These are phyloP conservation scores for Miichthys miiuy DNA, from an alignment of 2,797 vertebrate genomes.

Conservation along the genomic window DNA sequence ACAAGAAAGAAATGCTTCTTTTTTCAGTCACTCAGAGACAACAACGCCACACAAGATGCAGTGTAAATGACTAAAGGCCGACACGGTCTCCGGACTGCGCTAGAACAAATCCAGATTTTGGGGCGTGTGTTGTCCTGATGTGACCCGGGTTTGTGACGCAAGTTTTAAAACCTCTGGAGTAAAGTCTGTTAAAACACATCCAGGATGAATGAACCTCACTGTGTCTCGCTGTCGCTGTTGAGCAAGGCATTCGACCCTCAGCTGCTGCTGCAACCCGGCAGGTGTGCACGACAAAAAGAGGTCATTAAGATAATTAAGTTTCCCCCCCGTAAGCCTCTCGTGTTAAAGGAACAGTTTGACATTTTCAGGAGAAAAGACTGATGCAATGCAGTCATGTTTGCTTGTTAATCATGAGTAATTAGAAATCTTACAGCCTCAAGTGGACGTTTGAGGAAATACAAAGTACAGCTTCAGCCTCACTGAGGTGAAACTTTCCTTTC, in stretches of 20 bases:
- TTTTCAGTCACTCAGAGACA: constrained; percentile 12
- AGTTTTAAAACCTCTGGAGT: not conserved
- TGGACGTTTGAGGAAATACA: too few relatives aligned
- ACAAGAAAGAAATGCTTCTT: constrained; percentile 23
- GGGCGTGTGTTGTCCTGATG: constrained; percentile 12
- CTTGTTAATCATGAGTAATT: not conserved
- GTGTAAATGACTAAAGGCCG: not conserved
- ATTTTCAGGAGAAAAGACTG: not conserved
- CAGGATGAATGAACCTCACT: not conserved
- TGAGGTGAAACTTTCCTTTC: not conserved
- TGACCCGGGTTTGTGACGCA: constrained; percentile 3
- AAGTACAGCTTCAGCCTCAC: too few relatives aligned
- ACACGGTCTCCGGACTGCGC: not conserved
- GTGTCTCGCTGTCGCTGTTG: too few relatives aligned
- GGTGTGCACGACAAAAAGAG: not conserved
- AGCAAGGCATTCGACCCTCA: not conserved
- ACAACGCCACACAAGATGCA: not conserved
- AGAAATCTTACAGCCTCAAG: not conserved
- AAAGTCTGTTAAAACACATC: not conserved
- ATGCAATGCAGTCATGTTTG: not conserved
- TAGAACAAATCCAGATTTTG: not conserved
- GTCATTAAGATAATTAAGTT: not conserved
- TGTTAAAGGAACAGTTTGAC: too few relatives aligned
- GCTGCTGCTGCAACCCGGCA: not conserved
- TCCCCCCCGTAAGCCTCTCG: too few relatives aligned